Evolutionary conservation across 2,888 invertebrate genomes (phyloP).

Genomic region (Thera obeliscata): DNA sequence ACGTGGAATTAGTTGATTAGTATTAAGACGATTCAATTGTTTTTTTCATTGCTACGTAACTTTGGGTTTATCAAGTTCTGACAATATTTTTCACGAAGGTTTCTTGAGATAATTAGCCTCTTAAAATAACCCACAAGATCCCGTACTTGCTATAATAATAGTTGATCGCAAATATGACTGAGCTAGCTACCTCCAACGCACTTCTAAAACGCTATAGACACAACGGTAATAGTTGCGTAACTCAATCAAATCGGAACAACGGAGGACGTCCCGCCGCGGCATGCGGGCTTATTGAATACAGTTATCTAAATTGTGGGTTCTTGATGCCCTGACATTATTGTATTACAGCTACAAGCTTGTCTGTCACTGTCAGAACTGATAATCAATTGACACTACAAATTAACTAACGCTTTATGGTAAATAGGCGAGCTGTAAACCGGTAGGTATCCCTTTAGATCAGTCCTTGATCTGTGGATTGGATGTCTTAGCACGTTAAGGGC

Average conservation of each 20-base stretch:
- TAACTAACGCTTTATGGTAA: background rate
- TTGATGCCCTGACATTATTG: slow-evolving; percentile 76
- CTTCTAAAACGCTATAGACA: slow-evolving; percentile 49
- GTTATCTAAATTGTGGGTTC: slow-evolving; percentile 77
- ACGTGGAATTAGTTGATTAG: no score
- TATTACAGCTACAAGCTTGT: slow-evolving; percentile 56
- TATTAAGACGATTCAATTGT: no score
- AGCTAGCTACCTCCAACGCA: slow-evolving; percentile 20
- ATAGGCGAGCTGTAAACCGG: no score
- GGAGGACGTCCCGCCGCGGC: slow-evolving; percentile 60
- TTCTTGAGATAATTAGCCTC: background rate
- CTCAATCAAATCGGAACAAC: slow-evolving; percentile 76
- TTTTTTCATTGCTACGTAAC: no score
- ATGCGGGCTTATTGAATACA: slow-evolving; percentile 76
- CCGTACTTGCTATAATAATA: background rate
- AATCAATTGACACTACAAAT: slow-evolving; percentile 15
- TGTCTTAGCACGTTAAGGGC: no score
- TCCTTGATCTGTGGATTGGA: no score
- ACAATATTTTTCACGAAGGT: no score
- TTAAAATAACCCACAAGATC: background rate
- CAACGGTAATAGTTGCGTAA: slow-evolving; percentile 68
- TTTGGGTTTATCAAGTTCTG: no score
- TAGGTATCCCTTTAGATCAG: no score
- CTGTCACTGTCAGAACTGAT: slow-evolving; percentile 15
- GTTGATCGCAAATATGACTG: background rate